phyloP scores from a whole-genome alignment of 1,140 invertebrate genomes.

The Heliconius himera region DNA sequence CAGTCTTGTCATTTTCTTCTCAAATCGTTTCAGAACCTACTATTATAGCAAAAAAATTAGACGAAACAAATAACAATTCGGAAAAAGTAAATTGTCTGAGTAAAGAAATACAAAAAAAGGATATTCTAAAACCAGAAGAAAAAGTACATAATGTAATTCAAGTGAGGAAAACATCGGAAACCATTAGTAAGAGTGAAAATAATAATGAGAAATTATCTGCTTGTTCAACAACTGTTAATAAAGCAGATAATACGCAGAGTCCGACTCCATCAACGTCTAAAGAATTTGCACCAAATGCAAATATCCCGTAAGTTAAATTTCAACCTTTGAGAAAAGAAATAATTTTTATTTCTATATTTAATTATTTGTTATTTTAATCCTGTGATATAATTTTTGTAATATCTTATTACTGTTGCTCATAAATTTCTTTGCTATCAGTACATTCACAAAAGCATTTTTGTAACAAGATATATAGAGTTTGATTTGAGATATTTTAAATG shows the following conservation, averaged over 20 bases:
- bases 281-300: conserved; percentile 12
- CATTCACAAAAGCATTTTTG: too few relatives aligned
- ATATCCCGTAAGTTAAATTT: conserved; percentile 41
- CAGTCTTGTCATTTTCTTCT: conserved; percentile 73
- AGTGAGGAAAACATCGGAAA: neutral
- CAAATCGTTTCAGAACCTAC: conserved; percentile 56
- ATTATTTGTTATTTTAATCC: neutral
- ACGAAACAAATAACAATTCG: neutral
- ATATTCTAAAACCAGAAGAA: neutral
- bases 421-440: too few relatives aligned
- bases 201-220: neutral
- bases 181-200: neutral
- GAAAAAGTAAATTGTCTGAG: neutral
- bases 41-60: neutral
- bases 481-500: too few relatives aligned
- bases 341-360: too few relatives aligned
- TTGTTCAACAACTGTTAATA: neutral
- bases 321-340: too few relatives aligned
- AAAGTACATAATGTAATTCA: neutral
- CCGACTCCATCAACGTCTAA: conserved; percentile 18
- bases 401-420: too few relatives aligned
- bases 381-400: neutral
- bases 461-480: too few relatives aligned
- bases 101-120: neutral
- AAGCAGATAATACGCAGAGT: neutral